Percentiles rank a stretch among this genome's conserved stretches.
These are phyloP conservation scores for Campylomormyrus tamandua DNA, from an alignment of 2,113 vertebrate genomes.

Conservation along the genomic window DNA sequence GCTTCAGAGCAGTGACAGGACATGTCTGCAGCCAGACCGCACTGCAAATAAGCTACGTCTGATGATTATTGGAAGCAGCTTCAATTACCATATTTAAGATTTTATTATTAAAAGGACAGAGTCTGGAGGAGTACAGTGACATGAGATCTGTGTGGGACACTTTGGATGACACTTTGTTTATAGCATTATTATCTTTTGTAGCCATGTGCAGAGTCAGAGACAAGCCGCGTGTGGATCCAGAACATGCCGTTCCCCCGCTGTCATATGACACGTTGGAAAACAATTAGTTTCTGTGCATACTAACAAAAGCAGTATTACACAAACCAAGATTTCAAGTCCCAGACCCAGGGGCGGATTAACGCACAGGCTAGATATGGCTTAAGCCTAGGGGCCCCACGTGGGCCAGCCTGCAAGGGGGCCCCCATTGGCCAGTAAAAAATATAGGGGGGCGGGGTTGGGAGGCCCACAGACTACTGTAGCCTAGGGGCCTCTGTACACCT, in stretches of 20 bases:
- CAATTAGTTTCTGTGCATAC: not conserved
- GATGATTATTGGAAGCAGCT: not conserved
- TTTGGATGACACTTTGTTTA: not conserved
- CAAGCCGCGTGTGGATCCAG: not conserved
- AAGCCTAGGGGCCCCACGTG: too few species aligned
- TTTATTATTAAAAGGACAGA: not conserved
- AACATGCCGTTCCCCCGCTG: not conserved
- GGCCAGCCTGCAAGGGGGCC: too few species aligned
- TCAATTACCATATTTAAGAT: not conserved
- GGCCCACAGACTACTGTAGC: too few species aligned
- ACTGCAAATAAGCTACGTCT: not conserved
- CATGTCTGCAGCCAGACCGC: not conserved
- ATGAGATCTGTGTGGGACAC: not conserved
- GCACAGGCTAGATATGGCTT: too few species aligned
- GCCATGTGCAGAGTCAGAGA: not conserved
- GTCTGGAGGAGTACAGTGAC: not conserved
- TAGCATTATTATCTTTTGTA: not conserved
- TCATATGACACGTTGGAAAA: not conserved
- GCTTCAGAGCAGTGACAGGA: not conserved
- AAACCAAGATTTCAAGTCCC: not conserved
- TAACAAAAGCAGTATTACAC: not conserved
- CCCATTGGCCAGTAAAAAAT: too few species aligned
- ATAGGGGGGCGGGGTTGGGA: too few species aligned
- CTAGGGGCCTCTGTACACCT: too few species aligned
- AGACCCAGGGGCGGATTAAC: not conserved